These are phyloP conservation scores for Accipiter virgatus DNA, from an alignment of 2,113 vertebrate species.

Conservation along the genomic window DNA sequence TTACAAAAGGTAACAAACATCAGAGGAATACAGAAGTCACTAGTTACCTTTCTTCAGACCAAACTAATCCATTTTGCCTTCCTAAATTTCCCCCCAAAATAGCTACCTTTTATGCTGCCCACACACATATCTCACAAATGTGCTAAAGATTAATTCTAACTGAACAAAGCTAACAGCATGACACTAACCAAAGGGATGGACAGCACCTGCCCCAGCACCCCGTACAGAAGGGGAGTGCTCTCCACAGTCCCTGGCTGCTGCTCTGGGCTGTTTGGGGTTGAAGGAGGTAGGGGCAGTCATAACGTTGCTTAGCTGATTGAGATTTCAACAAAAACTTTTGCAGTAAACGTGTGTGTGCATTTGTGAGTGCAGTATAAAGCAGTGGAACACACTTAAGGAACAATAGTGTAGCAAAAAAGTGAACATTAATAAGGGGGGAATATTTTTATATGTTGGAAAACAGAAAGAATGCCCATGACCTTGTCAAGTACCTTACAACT, in stretches of 20 bases:
- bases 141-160: background rate
- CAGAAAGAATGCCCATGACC: background rate
- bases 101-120: background rate
- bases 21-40: background rate
- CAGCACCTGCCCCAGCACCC: background rate
- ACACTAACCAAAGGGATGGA: background rate
- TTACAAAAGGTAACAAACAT: background rate
- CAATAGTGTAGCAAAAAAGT: background rate
- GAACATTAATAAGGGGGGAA: background rate
- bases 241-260: background rate
- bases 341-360: background rate
- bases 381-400: background rate
- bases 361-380: background rate
- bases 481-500: background rate
- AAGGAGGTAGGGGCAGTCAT: background rate
- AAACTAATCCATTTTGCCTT: background rate
- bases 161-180: background rate
- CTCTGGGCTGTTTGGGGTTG: background rate
- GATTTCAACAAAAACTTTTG: background rate
- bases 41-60: background rate
- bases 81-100: background rate
- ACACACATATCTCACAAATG: background rate
- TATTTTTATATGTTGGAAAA: background rate
- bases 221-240: accelerated
- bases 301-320: background rate